These are phyloP conservation scores for Achlya flavicornis DNA, from an alignment of 2,888 invertebrate genomes.

Conservation along the genomic window DNA sequence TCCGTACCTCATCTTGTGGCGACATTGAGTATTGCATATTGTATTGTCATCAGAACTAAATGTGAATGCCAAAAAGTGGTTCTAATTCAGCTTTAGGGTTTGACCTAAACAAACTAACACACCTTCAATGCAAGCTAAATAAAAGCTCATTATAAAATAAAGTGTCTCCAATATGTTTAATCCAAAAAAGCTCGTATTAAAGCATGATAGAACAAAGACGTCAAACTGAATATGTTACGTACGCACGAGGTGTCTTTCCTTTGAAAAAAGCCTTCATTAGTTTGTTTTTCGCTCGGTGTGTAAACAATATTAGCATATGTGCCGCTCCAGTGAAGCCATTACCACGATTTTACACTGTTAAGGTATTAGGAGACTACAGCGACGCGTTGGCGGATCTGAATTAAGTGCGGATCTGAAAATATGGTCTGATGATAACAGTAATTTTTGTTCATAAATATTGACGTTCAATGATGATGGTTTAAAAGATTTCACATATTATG, in stretches of 20 bases:
- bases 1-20: too few species aligned
- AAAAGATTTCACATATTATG: too few species aligned
- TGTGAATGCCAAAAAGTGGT: too few species aligned
- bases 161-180: neutral
- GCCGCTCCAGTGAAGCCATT: constrained; percentile 6
- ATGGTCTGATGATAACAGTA: too few species aligned
- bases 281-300: constrained; percentile 18
- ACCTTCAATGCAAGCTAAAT: too few species aligned
- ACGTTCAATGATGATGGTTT: too few species aligned
- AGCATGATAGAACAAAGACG: neutral
- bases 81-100: too few species aligned
- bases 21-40: too few species aligned
- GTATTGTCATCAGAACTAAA: too few species aligned
- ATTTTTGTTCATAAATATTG: too few species aligned
- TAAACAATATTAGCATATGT: constrained; percentile 20
- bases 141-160: too few species aligned
- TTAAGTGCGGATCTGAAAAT: neutral
- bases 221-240: neutral
- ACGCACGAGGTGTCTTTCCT: neutral
- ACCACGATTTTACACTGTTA: neutral
- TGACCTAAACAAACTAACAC: too few species aligned
- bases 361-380: neutral
- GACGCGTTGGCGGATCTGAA: neutral
- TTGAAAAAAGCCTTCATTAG: constrained; percentile 12
- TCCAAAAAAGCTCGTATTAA: neutral